Evolutionary conservation across 1,140 invertebrate species (phyloP).

Genomic region (Arctopsyche grandis): DNA sequence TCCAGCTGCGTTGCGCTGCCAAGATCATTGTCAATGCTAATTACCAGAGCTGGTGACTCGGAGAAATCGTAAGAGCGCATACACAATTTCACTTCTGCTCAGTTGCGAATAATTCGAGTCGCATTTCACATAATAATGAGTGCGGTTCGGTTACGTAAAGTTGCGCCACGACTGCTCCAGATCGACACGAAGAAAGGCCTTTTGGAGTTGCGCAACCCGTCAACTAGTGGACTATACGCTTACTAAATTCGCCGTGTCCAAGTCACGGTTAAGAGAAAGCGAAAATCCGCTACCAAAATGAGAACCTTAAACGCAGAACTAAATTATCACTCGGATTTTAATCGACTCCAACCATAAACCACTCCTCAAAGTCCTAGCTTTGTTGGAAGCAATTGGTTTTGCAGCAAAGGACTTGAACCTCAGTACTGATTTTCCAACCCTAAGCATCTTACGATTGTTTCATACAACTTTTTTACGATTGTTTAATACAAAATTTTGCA

Average conservation of each 20-base stretch:
- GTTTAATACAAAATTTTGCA: no score
- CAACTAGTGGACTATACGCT: conserved; percentile 2
- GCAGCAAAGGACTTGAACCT: no score
- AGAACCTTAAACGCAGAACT: no score
- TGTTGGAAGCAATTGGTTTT: no score
- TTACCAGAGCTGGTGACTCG: background rate
- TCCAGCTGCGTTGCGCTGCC: background rate
- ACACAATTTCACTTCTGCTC: conserved; percentile 37
- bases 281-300: background rate
- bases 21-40: conserved; percentile 45
- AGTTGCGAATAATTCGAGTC: background rate
- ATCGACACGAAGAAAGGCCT: conserved; percentile 47
- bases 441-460: no score
- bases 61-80: background rate
- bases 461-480: no score
- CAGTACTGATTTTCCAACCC: no score
- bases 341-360: no score
- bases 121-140: conserved; percentile 19
- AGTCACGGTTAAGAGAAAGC: conserved; percentile 53
- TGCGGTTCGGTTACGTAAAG: conserved; percentile 18
- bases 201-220: conserved; percentile 35
- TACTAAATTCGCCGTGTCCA: conserved; percentile 37
- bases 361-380: no score
- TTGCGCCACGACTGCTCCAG: conserved; percentile 34
- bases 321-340: no score